These are phyloP conservation scores for Nomada fucata DNA, from an alignment of 2,888 invertebrate species.

Conservation along the genomic window DNA sequence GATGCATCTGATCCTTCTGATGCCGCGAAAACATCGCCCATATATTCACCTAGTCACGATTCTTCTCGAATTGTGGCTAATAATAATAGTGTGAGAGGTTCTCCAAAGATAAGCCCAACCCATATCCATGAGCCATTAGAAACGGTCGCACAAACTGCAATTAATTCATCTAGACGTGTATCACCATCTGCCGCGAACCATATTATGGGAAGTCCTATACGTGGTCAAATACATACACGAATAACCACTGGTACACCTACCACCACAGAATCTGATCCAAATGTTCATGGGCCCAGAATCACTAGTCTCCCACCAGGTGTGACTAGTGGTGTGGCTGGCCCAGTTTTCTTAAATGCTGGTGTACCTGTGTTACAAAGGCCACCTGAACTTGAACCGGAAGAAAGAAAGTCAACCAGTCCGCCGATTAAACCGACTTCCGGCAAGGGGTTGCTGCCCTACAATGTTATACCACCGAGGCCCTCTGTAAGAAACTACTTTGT, in stretches of 20 bases:
- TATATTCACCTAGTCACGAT: conserved; percentile 71
- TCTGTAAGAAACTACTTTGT: conserved; percentile 83
- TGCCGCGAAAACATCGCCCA: conserved; percentile 69
- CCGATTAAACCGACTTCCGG: conserved; percentile 81
- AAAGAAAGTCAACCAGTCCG: conserved; percentile 75
- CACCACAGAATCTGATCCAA: conserved; percentile 71
- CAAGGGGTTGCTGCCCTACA: conserved; percentile 93
- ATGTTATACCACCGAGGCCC: conserved; percentile 94
- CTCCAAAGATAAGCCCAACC: conserved; percentile 83
- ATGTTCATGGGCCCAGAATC: conserved; percentile 78
- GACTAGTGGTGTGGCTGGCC: conserved; percentile 81
- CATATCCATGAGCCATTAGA: conserved; percentile 69
- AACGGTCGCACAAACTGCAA: conserved; percentile 62
- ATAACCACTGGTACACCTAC: conserved; percentile 79
- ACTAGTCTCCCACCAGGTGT: conserved; percentile 82
- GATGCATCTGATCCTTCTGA: conserved; percentile 68
- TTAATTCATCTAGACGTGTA: conserved; percentile 70
- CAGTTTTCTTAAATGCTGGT: conserved; percentile 80
- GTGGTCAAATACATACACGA: conserved; percentile 82
- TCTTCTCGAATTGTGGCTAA: conserved; percentile 74
- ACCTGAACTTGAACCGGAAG: conserved; percentile 71
- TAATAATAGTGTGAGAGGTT: conserved; percentile 85
- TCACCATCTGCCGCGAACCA: conserved; percentile 62
- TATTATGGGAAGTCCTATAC: conserved; percentile 74
- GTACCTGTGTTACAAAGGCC: conserved; percentile 79